Base-by-base conservation (phyloP, 1,140 invertebrate genomes). In the Aphelinus certus region DNA sequence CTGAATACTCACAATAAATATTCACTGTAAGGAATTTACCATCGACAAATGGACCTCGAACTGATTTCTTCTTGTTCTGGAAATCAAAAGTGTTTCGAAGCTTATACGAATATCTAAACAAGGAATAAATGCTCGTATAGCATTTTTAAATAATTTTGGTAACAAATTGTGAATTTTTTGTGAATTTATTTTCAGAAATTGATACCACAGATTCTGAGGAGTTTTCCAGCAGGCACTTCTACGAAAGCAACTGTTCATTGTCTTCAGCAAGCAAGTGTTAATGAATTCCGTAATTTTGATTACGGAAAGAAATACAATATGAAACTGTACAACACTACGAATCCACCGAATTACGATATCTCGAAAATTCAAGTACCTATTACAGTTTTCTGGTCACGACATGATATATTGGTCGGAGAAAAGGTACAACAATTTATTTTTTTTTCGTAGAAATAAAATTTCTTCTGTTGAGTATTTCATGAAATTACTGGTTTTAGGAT, bases 171-270 rank as follows among this genome's bases (percentile, higher is more conserved):
- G n/a, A n/a, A n/a, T n/a, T n/a, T n/a, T n/a, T n/a, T n/a, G n/a
- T n/a, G n/a, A n/a, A n/a, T n/a, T n/a, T n/a, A n/a, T n/a, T n/a
- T n/a, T n/a, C n/a, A n/a, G n/a, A n/a, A n/a, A n/a, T n/a, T n/a
- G 53, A 79, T 94, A 42, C 91, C 93, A 1, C 88, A 93, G 0
- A 93, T 96, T 77, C 83, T 94, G 46, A 87, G 88, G n/a, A 94
- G 96, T 79, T 90, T 90, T 43, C 95, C 95, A 2, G 93, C 94
- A 2, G 95, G 95, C 10, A 91, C 95, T 0, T 96, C 95, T 1
- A 92, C 92, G 0, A 92, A 92, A 83, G 94, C 94, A 45, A 79
- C 96, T 1, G 81, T 94, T 7, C 93, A 94, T 85, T 94, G 90
- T 77, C 89, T 90, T 0, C 93, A 92, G 89, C 91, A 90, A 85